These are phyloP conservation scores for Aphelocoma coerulescens DNA, from an alignment of 2,113 vertebrate genomes.

Conservation along the genomic window DNA sequence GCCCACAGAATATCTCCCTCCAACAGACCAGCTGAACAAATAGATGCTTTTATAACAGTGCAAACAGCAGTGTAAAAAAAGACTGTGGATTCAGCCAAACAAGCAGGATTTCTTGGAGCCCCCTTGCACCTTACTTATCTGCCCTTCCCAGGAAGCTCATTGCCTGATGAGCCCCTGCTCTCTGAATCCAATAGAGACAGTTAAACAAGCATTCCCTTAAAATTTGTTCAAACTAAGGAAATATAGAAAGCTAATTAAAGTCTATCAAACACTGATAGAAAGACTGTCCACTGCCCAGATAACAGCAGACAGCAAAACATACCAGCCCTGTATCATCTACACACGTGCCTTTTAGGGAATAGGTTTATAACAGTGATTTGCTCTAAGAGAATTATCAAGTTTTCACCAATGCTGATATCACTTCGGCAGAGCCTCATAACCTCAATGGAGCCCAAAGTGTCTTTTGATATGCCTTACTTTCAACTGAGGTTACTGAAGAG, in stretches of 20 bases:
- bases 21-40: not conserved
- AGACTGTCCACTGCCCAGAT: not conserved
- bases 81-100: not conserved
- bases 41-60: not conserved
- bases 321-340: not conserved
- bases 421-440: not conserved
- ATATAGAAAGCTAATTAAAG: not conserved
- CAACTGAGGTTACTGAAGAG: not conserved
- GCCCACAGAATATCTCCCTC: not conserved
- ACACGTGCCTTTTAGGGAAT: accelerated
- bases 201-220: not conserved
- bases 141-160: not conserved
- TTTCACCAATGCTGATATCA: not conserved
- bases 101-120: not conserved
- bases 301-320: not conserved
- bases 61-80: not conserved
- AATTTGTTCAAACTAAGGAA: not conserved
- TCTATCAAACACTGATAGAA: not conserved
- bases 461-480: not conserved
- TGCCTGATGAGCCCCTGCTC: not conserved
- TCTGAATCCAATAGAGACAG: not conserved
- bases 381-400: not conserved
- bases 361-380: not conserved
- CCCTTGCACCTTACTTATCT: not conserved
- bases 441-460: not conserved